Conservation (phyloP, 2,113 vertebrate genomes). For the Romanogobio albipinnatus region DNA sequence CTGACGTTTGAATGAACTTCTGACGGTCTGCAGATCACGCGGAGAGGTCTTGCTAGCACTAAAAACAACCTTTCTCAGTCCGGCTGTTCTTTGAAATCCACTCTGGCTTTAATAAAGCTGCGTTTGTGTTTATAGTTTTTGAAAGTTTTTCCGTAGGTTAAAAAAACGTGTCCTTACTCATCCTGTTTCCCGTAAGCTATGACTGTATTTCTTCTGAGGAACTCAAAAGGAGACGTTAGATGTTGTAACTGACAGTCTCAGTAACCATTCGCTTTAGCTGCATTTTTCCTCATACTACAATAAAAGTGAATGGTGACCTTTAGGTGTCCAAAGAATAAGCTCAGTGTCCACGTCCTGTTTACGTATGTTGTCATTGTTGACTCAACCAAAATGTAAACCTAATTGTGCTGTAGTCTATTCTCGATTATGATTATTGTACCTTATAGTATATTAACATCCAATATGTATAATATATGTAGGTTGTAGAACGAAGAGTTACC, state of each 20-base stretch:
- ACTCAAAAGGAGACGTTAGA: background rate
- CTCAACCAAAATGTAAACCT: background rate
- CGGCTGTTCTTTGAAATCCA: background rate
- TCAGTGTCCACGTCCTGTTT: too few species aligned
- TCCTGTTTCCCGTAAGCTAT: background rate
- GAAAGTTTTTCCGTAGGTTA: background rate
- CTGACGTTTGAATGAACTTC: slow-evolving; percentile 42
- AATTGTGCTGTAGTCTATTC: too few species aligned
- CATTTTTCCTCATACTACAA: too few species aligned
- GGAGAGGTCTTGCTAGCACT: background rate
- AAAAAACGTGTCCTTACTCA: background rate
- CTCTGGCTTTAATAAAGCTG: background rate
- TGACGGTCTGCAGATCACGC: background rate
- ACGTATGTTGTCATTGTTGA: too few species aligned
- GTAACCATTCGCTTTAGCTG: background rate
- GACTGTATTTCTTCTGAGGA: background rate
- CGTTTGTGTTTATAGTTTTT: background rate
- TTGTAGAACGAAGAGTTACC: background rate
- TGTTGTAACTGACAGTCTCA: background rate
- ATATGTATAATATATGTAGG: background rate
- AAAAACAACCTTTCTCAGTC: background rate
- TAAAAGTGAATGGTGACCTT: background rate
- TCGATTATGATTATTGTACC: background rate
- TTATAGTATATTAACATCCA: background rate
- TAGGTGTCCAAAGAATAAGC: too few species aligned